Evolutionary conservation across 53 echinoderm and acorn worm species (phyloP).

Genomic region (Temnopleurus reevesii): DNA sequence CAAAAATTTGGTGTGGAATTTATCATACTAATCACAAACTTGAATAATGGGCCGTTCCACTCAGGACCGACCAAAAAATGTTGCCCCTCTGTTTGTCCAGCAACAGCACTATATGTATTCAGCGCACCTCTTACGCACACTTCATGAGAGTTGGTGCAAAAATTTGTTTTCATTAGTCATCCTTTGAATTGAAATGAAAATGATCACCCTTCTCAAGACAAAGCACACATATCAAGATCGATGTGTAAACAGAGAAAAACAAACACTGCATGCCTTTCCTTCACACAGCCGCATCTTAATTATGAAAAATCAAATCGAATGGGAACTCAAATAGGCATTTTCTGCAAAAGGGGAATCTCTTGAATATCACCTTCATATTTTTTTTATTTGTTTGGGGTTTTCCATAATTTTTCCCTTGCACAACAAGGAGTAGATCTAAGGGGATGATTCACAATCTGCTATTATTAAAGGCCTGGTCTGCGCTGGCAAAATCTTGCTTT

Average conservation of each 20-base stretch:
- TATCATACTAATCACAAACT: slow-evolving; percentile 10
- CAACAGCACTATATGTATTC: not conserved
- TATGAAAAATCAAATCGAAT: not conserved
- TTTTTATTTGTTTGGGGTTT: too few species aligned
- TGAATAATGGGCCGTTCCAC: not conserved
- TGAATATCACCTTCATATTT: slow-evolving; percentile 11
- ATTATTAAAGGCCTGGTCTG: too few species aligned
- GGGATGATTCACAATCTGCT: too few species aligned
- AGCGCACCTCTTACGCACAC: slow-evolving; percentile 2
- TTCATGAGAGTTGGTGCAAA: slow-evolving; percentile 21
- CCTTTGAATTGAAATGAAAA: slow-evolving; percentile 39
- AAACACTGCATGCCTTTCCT: not conserved
- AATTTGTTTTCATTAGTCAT: slow-evolving; percentile 41
- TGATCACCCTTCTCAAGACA: slow-evolving; percentile 41
- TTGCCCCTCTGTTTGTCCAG: not conserved
- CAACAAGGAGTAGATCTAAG: too few species aligned
- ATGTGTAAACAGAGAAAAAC: not conserved
- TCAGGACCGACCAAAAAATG: not conserved
- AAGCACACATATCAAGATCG: slow-evolving; percentile 14
- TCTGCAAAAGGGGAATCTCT: too few species aligned
- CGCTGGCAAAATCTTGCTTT: too few species aligned
- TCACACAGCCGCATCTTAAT: not conserved
- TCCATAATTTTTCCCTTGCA: too few species aligned
- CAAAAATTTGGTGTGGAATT: too few species aligned
- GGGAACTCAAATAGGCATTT: not conserved